Evolutionary conservation across 2,797 vertebrate genomes (phyloP).

Genomic region (Lateolabrax maculatus): DNA sequence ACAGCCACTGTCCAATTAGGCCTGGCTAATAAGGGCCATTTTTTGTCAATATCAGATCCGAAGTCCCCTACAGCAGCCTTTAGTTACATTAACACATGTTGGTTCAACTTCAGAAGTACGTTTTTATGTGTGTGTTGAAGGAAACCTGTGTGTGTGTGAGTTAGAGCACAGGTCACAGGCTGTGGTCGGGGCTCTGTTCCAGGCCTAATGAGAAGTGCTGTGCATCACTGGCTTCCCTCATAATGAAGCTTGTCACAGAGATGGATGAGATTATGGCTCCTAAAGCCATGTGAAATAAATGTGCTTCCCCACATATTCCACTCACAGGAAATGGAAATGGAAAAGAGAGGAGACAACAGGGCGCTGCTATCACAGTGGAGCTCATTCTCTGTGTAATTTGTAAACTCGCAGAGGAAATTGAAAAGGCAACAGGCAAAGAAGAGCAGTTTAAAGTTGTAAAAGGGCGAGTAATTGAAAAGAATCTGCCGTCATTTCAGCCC

Average conservation of each 20-base stretch:
- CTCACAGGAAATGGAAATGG: conserved; percentile 77
- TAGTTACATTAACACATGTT: conserved; percentile 65
- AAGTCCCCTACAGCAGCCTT: conserved; percentile 53
- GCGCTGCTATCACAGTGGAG: conserved; percentile 53
- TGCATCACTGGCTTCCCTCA: conserved; percentile 83
- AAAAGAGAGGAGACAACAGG: conserved; percentile 65
- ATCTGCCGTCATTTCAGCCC: conserved; percentile 55
- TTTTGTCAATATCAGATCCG: conserved; percentile 72
- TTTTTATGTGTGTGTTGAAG: conserved; percentile 35
- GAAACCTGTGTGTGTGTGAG: conserved; percentile 44
- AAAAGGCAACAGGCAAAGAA: conserved; percentile 76
- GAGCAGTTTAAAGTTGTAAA: conserved; percentile 73
- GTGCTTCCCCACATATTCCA: conserved; percentile 75
- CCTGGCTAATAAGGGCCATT: conserved; percentile 65
- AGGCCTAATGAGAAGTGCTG: conserved; percentile 86
- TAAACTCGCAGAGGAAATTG: conserved; percentile 71
- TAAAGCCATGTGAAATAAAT: conserved; percentile 84
- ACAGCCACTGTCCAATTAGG: conserved; percentile 77
- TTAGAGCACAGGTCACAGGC: conserved; percentile 79
- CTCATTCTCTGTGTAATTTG: conserved; percentile 70
- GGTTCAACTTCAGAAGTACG: conserved; percentile 53
- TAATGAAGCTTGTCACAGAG: conserved; percentile 90
- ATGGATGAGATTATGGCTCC: conserved; percentile 87
- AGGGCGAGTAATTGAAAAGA: conserved; percentile 72
- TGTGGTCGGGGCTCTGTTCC: conserved; percentile 79